Evolutionary conservation across 2,113 vertebrate genomes (phyloP).

Genomic region (Cardinalis cardinalis): DNA sequence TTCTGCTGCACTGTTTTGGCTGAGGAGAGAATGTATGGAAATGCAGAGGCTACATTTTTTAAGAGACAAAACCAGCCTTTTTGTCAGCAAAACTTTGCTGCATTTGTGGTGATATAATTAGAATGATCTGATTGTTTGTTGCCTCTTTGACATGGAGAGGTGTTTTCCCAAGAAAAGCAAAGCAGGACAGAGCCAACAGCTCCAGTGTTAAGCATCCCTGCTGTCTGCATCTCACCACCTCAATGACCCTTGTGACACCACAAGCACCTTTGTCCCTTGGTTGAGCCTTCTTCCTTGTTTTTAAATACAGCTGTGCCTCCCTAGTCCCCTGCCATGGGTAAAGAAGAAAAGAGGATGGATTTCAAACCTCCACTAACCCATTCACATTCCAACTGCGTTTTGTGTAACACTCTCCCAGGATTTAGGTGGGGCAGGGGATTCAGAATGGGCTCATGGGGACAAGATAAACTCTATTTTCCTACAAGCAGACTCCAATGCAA

Average conservation of each 20-base stretch:
- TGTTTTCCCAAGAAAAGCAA: neutral
- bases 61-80: neutral
- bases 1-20: neutral
- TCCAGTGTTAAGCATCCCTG: neutral
- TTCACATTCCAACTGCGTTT: neutral
- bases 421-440: neutral
- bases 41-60: neutral
- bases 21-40: neutral
- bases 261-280: neutral
- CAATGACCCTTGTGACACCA: neutral
- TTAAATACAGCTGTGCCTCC: conserved; percentile 15
- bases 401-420: neutral
- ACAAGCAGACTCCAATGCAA: rapidly evolving
- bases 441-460: rapidly evolving
- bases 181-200: neutral
- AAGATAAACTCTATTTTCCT: neutral
- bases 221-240: neutral
- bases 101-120: neutral
- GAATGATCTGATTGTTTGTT: rapidly evolving
- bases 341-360: neutral
- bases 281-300: neutral
- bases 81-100: neutral
- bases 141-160: neutral
- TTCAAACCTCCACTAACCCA: neutral
- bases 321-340: neutral